Evolutionary conservation across 2,797 vertebrate genomes (phyloP), one percentile per base, ranked within the genome.

Genomic region (Clamator glandarius): DNA sequence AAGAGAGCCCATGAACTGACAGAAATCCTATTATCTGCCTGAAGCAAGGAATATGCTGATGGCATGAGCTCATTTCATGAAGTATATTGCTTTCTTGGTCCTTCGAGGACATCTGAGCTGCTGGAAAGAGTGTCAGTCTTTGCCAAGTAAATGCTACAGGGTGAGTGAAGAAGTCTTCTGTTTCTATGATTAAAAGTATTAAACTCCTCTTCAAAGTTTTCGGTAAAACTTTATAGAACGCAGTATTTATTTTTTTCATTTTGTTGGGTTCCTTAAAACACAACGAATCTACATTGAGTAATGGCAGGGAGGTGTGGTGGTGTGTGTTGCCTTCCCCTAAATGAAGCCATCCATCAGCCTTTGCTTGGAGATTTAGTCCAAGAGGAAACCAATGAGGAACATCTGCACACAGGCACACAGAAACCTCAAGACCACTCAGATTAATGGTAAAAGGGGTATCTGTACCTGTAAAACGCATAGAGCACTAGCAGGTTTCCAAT

Each of bases 381-480:
- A 67, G 58, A 46, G 12, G 33, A 42, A 82, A 63, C 6, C 12
- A 66, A n/a, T 8, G 12, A 63, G 70, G 51, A 82, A 72, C n/a
- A 35, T n/a, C 24, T 42, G 6, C 55, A 35, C 31, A 3, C 4
- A 51, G 39, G 13, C 26, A 70, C 14, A 14, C 0, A 1, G 33
- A 48, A 87, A 64, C 26, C n/a, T 74, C 52, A 46, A 55, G 31
- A 9, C 25, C 41, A n/a, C 25, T 14, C 9, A 70, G 5, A 33
- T 15, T 16, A 77, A 61, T 9, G 1, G 2, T 6, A 25, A 58
- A 74, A 67, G 8, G 23, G 58, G 35, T 42, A 74, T 62, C 50
- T 51, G 28, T 97, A 97, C 97, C 97, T 97, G 96, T 90, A 97
- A 96, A 98, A 98, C 0, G 97, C 97, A 2, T 97, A 98, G 80